Percentiles rank a stretch among this genome's conserved stretches.
Conservation (phyloP, 2,888 invertebrate genomes). For the Polyommatus iphigenia region DNA sequence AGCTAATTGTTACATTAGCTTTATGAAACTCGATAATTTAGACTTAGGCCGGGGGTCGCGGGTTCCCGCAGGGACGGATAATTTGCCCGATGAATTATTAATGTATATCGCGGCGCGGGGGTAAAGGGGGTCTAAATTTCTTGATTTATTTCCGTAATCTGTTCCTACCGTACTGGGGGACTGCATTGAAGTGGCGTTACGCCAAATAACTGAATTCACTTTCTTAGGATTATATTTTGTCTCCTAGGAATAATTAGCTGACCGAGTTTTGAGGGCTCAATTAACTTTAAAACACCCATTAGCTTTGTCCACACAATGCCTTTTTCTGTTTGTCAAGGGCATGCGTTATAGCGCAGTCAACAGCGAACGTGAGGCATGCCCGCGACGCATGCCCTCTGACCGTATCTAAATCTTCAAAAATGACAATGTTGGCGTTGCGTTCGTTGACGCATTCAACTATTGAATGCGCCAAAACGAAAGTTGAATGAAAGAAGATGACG, state of each 20-base stretch:
- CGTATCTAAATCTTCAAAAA: too few species aligned
- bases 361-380: too few species aligned
- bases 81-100: conserved; percentile 5
- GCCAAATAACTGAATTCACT: neutral
- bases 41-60: neutral
- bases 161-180: neutral
- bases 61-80: conserved; percentile 4
- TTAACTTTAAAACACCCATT: too few species aligned
- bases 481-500: too few species aligned
- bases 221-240: neutral
- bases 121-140: conserved; percentile 6
- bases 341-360: too few species aligned
- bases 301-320: too few species aligned
- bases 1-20: conserved; percentile 1
- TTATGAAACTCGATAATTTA: neutral
- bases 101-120: conserved; percentile 9
- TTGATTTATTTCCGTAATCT: conserved; percentile 11
- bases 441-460: too few species aligned
- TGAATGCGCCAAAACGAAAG: too few species aligned
- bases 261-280: neutral
- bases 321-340: too few species aligned
- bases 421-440: too few species aligned
- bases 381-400: too few species aligned
- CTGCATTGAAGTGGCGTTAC: neutral
- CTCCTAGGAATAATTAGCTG: neutral